Base-by-base conservation (phyloP, 2,888 invertebrate species). In the Nasonia oneida region DNA sequence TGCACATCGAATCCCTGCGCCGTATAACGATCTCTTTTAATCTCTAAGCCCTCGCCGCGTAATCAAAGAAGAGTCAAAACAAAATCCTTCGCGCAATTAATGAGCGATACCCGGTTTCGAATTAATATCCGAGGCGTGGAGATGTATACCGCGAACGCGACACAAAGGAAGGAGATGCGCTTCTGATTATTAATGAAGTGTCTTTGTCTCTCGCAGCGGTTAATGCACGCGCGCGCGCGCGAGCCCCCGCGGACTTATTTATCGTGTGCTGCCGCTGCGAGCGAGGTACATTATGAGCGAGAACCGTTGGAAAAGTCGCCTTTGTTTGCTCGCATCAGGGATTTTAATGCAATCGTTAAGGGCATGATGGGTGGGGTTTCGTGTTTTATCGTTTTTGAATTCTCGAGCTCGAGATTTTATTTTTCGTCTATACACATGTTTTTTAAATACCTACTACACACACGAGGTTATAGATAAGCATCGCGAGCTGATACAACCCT, bases 131-230 rank as follows among this genome's bases (percentile, higher is more conserved):
- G 75, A 79, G 67, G 37, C 79, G 61, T 71, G 37, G 29, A 29
- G 29, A 73, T 29, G 53, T 12, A n/a, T 42, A 23, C 23, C 23
- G 39, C n/a, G 37, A 3, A 37, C 37, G 73, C 61, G 73, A 79
- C 64, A 81, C 76, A 81, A 81, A 84, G 84, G 57, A 29, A 57
- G 33, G 14, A 29, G 70, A 70, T 76, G 76, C 84, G 90, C 90
- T 90, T 91, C 90, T 87, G 90, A 89, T 92, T 92, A 92, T 92
- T 92, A 92, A 92, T 92, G 90, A 91, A 92, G 90, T 90, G 90
- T 90, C 91, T 91, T 91, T 90, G 91, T 91, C 89, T 88, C 70
- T 50, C 78, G 71, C 67, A 37, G 23, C 53, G 37, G 76, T 53
- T 76, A 77, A 71, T 83, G 53, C 39, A 33, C 29, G 29, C 39